A percentile compares a stretch with the other conserved stretches of the same genome.
Evolutionary conservation across 2,113 vertebrate genomes (phyloP).

Genomic region (Chauna torquata): DNA sequence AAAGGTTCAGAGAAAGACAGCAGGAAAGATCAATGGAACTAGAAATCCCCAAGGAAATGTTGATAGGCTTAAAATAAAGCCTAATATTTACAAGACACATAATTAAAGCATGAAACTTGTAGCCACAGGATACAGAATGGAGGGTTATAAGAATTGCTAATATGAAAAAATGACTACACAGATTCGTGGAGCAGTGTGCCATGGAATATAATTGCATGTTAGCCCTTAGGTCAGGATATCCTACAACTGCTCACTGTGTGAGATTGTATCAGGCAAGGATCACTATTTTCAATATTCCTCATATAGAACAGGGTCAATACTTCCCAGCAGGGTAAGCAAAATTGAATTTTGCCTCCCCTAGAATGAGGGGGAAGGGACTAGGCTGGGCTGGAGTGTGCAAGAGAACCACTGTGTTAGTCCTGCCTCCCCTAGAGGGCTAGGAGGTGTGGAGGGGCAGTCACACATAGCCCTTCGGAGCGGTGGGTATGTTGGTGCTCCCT

Average conservation of each 20-base stretch:
- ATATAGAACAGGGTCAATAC: not conserved
- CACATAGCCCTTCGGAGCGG: not conserved
- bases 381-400: not conserved
- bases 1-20: not conserved
- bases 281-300: not conserved
- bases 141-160: not conserved
- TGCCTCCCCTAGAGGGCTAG: not conserved
- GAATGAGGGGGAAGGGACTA: not conserved
- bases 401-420: not conserved
- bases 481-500: fast-evolving
- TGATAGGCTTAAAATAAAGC: not conserved
- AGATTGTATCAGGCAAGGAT: not conserved
- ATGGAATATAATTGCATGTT: not conserved
- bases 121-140: not conserved
- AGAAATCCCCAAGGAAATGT: not conserved
- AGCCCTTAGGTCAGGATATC: not conserved
- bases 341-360: not conserved
- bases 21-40: not conserved
- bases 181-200: not conserved
- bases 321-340: not conserved
- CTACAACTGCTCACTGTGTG: not conserved
- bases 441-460: not conserved
- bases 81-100: not conserved
- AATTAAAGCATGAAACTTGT: not conserved
- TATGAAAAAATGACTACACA: not conserved